phyloP scores from a whole-genome alignment of 2,797 vertebrate species.

The Sardinella longiceps region DNA sequence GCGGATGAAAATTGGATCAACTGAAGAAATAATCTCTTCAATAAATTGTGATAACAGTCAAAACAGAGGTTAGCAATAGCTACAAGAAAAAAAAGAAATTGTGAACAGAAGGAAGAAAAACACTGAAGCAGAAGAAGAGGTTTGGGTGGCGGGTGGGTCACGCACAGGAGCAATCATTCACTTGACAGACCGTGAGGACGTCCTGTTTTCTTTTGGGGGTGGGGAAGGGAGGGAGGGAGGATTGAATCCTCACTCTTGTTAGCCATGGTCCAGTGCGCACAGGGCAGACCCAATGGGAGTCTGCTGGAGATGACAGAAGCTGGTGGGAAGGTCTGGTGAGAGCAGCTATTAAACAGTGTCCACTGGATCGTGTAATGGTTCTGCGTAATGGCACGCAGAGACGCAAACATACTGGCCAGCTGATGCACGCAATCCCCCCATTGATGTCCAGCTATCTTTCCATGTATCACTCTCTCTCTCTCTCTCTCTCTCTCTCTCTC shows the following conservation, averaged over 20 bases:
- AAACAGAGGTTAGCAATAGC: neutral
- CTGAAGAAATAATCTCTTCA: neutral
- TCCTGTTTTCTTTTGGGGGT: conserved; percentile 52
- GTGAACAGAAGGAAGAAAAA: neutral
- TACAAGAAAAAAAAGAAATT: neutral
- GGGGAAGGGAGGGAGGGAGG: conserved; percentile 25
- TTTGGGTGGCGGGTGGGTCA: conserved; percentile 39
- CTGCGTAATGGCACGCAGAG: conserved; percentile 36
- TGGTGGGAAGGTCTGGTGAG: conserved; percentile 28
- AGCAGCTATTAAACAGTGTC: neutral
- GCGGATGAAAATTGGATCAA: neutral
- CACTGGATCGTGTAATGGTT: neutral
- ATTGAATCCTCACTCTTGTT: conserved; percentile 55
- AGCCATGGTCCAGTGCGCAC: conserved; percentile 55
- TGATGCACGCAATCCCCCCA: neutral
- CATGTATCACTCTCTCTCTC: neutral
- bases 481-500: too few species aligned
- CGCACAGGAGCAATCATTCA: conserved; percentile 44
- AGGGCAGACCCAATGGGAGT: conserved; percentile 42
- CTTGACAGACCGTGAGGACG: conserved; percentile 49
- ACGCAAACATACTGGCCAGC: conserved; percentile 38
- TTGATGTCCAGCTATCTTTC: neutral
- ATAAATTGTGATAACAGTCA: neutral
- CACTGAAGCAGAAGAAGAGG: neutral
- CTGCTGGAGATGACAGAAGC: conserved; percentile 11